Base-by-base conservation (phyloP, 2,113 vertebrate species). In the Rafetus swinhoei region DNA sequence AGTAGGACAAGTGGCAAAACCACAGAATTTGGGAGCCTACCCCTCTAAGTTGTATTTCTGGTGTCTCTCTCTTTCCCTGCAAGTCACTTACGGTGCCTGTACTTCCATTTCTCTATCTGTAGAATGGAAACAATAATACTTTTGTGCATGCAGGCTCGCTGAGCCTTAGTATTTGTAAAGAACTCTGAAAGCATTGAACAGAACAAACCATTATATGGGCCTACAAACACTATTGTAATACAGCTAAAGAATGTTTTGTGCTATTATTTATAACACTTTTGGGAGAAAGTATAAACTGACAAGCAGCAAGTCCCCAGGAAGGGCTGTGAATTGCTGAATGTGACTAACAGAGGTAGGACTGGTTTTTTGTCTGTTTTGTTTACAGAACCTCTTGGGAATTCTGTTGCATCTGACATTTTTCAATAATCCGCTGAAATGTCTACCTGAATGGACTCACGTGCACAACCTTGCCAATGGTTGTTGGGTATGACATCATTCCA, bases 391-490 rank as follows among this genome's bases (percentile, higher is more conserved):
- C 65, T 53, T 74, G 95, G 81, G 90, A 94, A 93, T 90, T 84
- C 55, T 86, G 54, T 45, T 7, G 0, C 80, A 59, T 12, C 76
- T 82, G 62, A 18, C 83, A 90, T 3, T 53, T 95, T 94, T 79
- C 89, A 95, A 55, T 85, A 93, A 95, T 65, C 84, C 81, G 84
- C 60, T 9, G 88, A 92, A 95, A 95, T 82, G 88, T 94, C 57
- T 24, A 0, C 57, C 57, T 57, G 84, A 56, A 0, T 25, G 45
- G 7, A 83, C 84, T 91, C 84, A 86, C 87, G 53, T 2, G 52
- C 22, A 77, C 80, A 88, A 85, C 81, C 86, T 57, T 69, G 79
- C 77, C 89, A 90, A 82, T 8, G 60, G 32, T 65, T 81, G 24
- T 13, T 77, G 56, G 13, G 22, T n/a, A 29, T 79, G 59, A 80